Conservation (phyloP, 2,888 invertebrate species). For the Drosophila incognita region DNA sequence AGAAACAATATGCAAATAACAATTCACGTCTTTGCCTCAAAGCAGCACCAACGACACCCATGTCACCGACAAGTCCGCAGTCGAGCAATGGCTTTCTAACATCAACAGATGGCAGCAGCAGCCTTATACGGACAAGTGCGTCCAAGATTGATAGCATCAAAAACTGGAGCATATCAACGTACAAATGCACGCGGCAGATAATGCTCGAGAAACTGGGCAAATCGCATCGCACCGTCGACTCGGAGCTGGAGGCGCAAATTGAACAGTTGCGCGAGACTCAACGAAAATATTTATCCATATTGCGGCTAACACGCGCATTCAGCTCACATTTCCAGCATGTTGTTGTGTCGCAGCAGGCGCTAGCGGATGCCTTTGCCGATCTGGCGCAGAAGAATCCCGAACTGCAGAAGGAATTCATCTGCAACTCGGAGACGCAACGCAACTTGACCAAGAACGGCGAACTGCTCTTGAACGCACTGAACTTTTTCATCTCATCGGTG, state of each 20-base stretch:
- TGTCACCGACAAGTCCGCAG: conserved; percentile 84
- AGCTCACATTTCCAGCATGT: conserved; percentile 95
- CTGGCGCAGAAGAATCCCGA: conserved; percentile 98
- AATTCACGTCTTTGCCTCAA: neutral
- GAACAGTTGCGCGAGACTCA: conserved; percentile 97
- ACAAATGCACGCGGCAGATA: conserved; percentile 98
- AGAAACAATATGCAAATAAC: conserved; percentile 1
- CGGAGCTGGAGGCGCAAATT: conserved; percentile 97
- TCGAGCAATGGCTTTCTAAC: conserved; percentile 64
- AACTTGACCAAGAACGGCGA: conserved; percentile 97
- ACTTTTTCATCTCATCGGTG: conserved; percentile 98
- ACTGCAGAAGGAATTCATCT: conserved; percentile 96
- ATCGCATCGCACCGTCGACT: conserved; percentile 94
- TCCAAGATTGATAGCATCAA: conserved; percentile 96
- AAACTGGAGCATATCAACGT: conserved; percentile 99
- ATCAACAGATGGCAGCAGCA: conserved; percentile 73
- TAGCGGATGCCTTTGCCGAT: conserved; percentile 97
- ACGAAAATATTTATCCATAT: conserved; percentile 94
- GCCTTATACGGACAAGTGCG: conserved; percentile 84
- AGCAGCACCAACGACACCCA: conserved; percentile 86
- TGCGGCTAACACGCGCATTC: conserved; percentile 93
- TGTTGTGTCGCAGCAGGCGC: conserved; percentile 93
- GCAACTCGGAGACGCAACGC: conserved; percentile 98
- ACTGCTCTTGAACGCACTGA: conserved; percentile 94
- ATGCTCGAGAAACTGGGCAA: conserved; percentile 98